Evolutionary conservation across 2,113 vertebrate species (phyloP).

Genomic region (Cynocephalus volans): DNA sequence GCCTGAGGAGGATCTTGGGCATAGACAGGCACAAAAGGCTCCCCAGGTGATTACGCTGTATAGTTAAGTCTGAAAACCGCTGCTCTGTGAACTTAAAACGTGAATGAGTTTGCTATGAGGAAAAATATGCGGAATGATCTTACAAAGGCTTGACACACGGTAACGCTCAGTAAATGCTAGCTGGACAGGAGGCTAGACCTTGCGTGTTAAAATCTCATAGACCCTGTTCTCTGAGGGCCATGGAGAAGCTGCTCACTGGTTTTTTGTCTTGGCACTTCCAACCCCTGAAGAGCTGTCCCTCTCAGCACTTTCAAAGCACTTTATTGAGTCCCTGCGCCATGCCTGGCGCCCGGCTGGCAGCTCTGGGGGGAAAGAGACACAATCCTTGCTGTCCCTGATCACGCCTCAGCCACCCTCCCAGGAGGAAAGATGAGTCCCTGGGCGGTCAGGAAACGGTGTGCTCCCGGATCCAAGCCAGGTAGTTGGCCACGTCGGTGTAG

Average conservation of each 20-base stretch:
- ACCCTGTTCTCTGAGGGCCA: background rate
- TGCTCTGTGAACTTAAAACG: background rate
- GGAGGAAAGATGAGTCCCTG: background rate
- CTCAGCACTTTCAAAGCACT: slow-evolving; percentile 56
- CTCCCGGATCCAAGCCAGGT: slow-evolving; percentile 89
- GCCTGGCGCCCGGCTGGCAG: rapidly evolving
- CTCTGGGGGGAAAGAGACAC: background rate
- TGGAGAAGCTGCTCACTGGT: background rate
- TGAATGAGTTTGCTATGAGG: background rate
- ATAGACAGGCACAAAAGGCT: background rate
- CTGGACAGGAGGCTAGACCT: background rate
- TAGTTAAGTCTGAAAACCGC: background rate
- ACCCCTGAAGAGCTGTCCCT: background rate
- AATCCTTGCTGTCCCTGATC: background rate
- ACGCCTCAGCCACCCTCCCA: background rate
- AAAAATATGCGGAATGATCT: background rate
- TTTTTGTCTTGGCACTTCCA: background rate
- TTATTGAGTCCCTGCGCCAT: slow-evolving; percentile 62
- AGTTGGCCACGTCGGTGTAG: slow-evolving; percentile 89
- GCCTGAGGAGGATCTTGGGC: background rate
- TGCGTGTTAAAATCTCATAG: background rate
- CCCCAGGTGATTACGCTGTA: background rate
- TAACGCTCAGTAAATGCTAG: background rate
- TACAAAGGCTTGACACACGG: too few species aligned
- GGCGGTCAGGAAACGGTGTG: slow-evolving; percentile 40